phyloP scores from a whole-genome alignment of 2,113 vertebrate species.

The Piprites chloris region DNA sequence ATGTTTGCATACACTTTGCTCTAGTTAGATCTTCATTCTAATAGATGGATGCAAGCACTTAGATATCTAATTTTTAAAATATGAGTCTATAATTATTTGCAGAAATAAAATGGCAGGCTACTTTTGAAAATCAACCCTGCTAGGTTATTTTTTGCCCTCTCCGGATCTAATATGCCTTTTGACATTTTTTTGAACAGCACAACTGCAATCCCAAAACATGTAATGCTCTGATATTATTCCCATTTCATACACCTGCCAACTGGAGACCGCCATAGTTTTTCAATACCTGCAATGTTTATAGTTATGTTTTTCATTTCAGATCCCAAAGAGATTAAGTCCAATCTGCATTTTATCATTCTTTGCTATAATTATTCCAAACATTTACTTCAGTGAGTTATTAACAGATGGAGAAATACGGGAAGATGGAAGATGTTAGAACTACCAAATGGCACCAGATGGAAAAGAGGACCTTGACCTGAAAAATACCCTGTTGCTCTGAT shows the following conservation, averaged over 20 bases:
- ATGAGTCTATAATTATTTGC: conserved; percentile 9
- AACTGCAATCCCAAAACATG: not conserved
- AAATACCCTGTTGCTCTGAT: conserved; percentile 60
- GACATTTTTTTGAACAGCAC: not conserved
- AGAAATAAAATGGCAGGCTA: not conserved
- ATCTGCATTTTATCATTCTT: conserved; percentile 54
- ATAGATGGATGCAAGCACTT: not conserved
- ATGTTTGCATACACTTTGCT: not conserved
- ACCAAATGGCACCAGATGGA: conserved; percentile 52
- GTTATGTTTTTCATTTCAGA: conserved; percentile 51
- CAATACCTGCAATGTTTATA: not conserved
- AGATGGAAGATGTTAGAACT: conserved; percentile 52
- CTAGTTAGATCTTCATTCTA: not conserved
- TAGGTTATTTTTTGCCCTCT: not conserved
- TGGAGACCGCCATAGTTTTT: not conserved
- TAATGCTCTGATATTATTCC: not conserved
- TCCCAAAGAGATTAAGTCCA: conserved; percentile 30
- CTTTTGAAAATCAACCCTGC: conserved; percentile 16
- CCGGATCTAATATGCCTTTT: not conserved
- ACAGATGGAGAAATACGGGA: conserved; percentile 42
- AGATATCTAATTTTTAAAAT: not conserved
- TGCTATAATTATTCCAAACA: conserved; percentile 55
- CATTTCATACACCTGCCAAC: not conserved
- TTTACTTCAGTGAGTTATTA: conserved; percentile 60
- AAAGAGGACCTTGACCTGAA: conserved; percentile 47